A percentile compares a stretch with the other conserved stretches of the same genome.
Evolutionary conservation across 2,888 invertebrate species (phyloP).

Genomic region (Mesorhabditis spiculigera): DNA sequence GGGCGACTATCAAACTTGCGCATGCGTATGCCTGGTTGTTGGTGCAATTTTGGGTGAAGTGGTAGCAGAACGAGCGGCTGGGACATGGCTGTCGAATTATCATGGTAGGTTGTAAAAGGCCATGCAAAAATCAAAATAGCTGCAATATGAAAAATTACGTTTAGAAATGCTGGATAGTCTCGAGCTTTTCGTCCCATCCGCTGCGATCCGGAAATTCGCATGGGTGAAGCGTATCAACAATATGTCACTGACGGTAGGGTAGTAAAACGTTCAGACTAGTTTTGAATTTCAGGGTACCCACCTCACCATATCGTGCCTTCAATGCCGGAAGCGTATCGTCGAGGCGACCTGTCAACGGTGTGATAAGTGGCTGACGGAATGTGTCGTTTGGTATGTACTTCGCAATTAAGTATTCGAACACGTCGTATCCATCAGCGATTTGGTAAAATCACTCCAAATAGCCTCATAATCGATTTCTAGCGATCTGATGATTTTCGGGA

Average conservation of each 20-base stretch:
- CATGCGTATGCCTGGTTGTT: constrained; percentile 27
- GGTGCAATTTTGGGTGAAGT: constrained; percentile 24
- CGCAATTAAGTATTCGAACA: background rate
- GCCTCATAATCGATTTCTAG: constrained; percentile 12
- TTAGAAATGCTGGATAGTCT: constrained; percentile 36
- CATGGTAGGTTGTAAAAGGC: constrained; percentile 15
- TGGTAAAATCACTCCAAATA: no score
- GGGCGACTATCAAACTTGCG: constrained; percentile 40
- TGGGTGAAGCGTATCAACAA: constrained; percentile 20
- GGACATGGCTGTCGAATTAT: constrained; percentile 33
- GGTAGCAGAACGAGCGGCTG: constrained; percentile 23
- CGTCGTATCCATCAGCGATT: background rate
- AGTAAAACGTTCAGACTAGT: background rate
- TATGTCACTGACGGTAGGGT: constrained; percentile 19
- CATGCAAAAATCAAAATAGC: background rate
- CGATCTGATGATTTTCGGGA: constrained; percentile 13
- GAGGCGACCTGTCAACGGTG: constrained; percentile 26
- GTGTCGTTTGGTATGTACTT: constrained; percentile 23
- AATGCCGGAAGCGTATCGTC: constrained; percentile 18
- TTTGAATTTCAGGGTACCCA: constrained; percentile 13
- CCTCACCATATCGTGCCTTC: constrained; percentile 18
- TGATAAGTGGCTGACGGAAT: constrained; percentile 11
- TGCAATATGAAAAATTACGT: background rate
- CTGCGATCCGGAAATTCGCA: constrained; percentile 28
- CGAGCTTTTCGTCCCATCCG: constrained; percentile 23